Conservation (phyloP, 2,113 vertebrate genomes). For the Nymphicus hollandicus region DNA sequence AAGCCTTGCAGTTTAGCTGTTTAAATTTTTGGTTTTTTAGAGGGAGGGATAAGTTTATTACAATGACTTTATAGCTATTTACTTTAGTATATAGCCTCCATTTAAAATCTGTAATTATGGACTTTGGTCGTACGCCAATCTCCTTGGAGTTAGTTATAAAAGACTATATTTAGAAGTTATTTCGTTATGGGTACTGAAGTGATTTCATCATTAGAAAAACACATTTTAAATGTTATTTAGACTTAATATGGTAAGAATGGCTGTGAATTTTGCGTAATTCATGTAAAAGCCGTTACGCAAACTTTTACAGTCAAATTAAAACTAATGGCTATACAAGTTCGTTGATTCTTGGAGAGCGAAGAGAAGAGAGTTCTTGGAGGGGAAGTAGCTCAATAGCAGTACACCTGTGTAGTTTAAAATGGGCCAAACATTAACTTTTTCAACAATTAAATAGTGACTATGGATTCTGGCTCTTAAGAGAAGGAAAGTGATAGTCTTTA, state of each 20-base stretch:
- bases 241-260: not conserved
- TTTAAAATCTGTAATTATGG: not conserved
- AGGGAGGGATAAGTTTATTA: not conserved
- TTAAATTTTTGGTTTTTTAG: not conserved
- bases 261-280: not conserved
- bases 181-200: not conserved
- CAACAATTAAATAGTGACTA: not conserved
- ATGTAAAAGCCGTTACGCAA: not conserved
- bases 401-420: not conserved
- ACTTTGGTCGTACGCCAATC: not conserved
- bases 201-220: constrained; percentile 14
- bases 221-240: not conserved
- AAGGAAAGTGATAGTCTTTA: not conserved
- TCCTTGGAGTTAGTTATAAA: not conserved
- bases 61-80: not conserved
- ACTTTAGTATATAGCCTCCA: not conserved
- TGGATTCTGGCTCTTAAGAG: not conserved
- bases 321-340: not conserved
- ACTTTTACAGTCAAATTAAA: not conserved
- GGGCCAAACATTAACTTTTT: not conserved
- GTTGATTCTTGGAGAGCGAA: not conserved
- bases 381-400: not conserved
- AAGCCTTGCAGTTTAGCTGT: not conserved
- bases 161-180: not conserved
- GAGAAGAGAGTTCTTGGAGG: not conserved